A percentile compares a stretch with the other conserved stretches of the same genome.
These are phyloP conservation scores for Brachionus rubens DNA, from an alignment of 1,140 invertebrate genomes.

Conservation along the genomic window DNA sequence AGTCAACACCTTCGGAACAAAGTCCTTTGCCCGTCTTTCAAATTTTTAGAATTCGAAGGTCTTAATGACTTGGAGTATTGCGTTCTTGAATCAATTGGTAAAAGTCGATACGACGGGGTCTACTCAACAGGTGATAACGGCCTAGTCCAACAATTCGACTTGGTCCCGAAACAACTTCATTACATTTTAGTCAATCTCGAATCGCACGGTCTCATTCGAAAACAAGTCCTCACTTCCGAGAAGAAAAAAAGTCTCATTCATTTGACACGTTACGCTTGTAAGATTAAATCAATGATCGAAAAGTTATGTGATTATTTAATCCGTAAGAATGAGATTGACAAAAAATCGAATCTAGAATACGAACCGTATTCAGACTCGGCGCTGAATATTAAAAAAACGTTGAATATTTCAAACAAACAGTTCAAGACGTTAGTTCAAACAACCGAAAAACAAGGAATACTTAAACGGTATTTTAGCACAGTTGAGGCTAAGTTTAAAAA, in stretches of 20 bases:
- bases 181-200: conserved; percentile 32
- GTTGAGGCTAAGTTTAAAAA: conserved; percentile 23
- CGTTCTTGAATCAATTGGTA: conserved; percentile 26
- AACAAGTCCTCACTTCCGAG: conserved; percentile 35
- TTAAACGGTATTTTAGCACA: conserved; percentile 8
- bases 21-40: conserved; percentile 12
- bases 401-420: conserved; percentile 11
- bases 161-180: conserved; percentile 35
- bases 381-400: not conserved
- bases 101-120: not conserved
- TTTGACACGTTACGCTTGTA: not conserved
- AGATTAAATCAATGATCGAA: not conserved
- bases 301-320: conserved; percentile 8
- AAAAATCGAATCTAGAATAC: not conserved
- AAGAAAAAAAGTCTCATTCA: conserved; percentile 31
- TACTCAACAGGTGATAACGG: conserved; percentile 21
- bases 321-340: not conserved
- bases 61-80: conserved; percentile 30
- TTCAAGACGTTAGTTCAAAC: conserved; percentile 27
- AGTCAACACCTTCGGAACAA: conserved; percentile 32
- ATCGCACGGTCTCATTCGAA: not conserved
- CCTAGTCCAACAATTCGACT: conserved; percentile 15
- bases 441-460: not conserved
- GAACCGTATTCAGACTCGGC: not conserved
- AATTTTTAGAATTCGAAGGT: conserved; percentile 17